phyloP scores from a whole-genome alignment of 2,797 vertebrate genomes.

The Mormyrops attenuatus region DNA sequence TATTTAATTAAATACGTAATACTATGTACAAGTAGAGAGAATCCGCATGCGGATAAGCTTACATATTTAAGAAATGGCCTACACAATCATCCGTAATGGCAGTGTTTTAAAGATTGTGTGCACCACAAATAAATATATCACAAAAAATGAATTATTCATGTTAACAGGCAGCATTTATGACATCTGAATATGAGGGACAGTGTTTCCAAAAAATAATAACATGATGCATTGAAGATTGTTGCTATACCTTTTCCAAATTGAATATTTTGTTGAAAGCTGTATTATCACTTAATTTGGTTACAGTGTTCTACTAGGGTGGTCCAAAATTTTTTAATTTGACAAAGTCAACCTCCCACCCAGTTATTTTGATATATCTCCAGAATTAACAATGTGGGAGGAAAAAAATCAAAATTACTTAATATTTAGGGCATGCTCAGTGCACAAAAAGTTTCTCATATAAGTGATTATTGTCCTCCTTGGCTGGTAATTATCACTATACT shows the following conservation, averaged over 20 bases:
- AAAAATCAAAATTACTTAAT: not conserved
- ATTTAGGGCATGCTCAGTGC: no score
- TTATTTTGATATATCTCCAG: not conserved
- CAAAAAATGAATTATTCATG: not conserved
- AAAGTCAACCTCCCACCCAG: not conserved
- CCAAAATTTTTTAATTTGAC: not conserved
- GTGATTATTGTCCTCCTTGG: no score
- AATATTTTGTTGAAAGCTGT: not conserved
- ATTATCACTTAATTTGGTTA: not conserved
- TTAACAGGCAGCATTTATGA: not conserved
- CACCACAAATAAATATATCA: not conserved
- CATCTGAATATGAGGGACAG: not conserved
- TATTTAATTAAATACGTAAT: not conserved
- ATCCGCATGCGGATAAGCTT: not conserved
- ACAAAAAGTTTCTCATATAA: no score
- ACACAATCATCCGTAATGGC: not conserved
- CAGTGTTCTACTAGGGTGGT: not conserved
- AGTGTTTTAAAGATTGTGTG: not conserved
- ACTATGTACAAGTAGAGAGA: not conserved
- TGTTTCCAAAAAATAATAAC: not conserved
- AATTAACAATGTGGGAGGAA: not conserved
- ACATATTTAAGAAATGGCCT: not conserved
- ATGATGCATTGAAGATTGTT: not conserved
- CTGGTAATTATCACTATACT: no score
- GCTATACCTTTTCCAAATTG: not conserved